Base-by-base conservation (phyloP, 53 echinoderm and acorn worm genomes). In the Paracentrotus lividus region DNA sequence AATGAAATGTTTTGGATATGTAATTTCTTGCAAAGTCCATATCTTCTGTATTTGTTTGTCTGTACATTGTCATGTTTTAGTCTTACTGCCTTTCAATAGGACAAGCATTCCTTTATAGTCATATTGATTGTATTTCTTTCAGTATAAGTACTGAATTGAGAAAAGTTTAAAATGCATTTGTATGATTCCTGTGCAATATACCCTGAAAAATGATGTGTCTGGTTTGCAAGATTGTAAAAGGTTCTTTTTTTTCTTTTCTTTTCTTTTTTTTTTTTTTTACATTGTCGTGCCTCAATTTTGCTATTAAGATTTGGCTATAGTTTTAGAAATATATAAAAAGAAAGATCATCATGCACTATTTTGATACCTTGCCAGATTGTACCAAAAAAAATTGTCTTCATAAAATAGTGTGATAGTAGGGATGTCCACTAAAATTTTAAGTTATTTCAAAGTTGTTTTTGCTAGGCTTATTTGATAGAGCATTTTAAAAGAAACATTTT, bases 111-210 rank as follows among this genome's bases (percentile, higher is more conserved):
- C 72, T 57, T 57, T 36, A 34, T 15, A 72, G 8, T 24, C 33
- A 26, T 38, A 69, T 20, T 69, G 69, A 18, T 72, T 72, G 18
- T 40, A 42, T 72, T 72, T 72, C 38, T 38, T 20, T 36, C 3
- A 69, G 36, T 38, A 38, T 36, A 18, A 8, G 0, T 64, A 64
- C 64, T 29, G 8, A 12, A 18, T 8, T 9, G 64, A 16, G 18
- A 64, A 1, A 9, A 29, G 64, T 29, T 29, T 29, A 64, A 64
- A 64, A 29, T 29, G 8, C 40, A 72, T 40, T 38, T 6, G 32
- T 40, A 36, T 69, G 8, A 31, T 36, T 32, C 72, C 15, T 72
- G 72, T 72, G 72, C 72, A 72, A 72, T 72, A 72, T 20, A 72
- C 36, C 20, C 18, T 3, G 38, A 40, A 40, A 16, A 72, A 40